These are phyloP conservation scores for Thunnus albacares DNA, from an alignment of 2,797 vertebrate species.

Conservation along the genomic window DNA sequence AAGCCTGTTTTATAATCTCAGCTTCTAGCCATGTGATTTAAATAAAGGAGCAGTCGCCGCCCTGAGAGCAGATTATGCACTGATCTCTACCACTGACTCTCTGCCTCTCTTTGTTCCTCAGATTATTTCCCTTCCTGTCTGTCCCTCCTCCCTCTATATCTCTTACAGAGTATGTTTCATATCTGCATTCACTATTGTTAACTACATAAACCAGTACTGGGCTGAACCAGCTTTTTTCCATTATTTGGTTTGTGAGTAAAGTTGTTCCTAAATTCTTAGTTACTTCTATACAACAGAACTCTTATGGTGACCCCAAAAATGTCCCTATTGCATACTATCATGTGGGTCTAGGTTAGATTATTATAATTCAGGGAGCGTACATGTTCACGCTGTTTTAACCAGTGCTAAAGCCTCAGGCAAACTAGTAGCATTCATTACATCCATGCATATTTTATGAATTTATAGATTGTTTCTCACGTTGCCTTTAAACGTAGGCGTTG, in stretches of 20 bases:
- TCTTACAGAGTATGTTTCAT: constrained; percentile 23
- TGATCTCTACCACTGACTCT: constrained; percentile 47
- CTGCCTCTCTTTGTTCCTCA: constrained; percentile 31
- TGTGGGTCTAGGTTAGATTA: not conserved
- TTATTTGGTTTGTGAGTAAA: not conserved
- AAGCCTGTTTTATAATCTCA: constrained; percentile 68
- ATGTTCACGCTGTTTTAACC: constrained; percentile 19
- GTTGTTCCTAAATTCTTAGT: not conserved
- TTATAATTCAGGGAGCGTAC: constrained; percentile 5
- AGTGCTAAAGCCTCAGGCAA: constrained; percentile 14
- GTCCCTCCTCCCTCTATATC: not conserved
- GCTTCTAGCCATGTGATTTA: constrained; percentile 64
- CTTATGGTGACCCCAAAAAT: not conserved
- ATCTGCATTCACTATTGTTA: constrained; percentile 26
- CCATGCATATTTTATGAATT: constrained; percentile 49
- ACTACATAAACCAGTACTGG: not conserved
- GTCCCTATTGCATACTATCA: not conserved
- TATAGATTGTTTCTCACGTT: constrained; percentile 40
- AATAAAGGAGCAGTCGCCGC: constrained; percentile 71
- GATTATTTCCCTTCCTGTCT: constrained; percentile 31
- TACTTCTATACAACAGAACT: not conserved
- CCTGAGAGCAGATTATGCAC: constrained; percentile 68
- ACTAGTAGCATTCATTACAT: constrained; percentile 24
- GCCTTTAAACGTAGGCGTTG: constrained; percentile 41
- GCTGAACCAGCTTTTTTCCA: not conserved